Evolutionary conservation across 2,888 invertebrate genomes (phyloP).

Genomic region (Drosophila rubida): DNA sequence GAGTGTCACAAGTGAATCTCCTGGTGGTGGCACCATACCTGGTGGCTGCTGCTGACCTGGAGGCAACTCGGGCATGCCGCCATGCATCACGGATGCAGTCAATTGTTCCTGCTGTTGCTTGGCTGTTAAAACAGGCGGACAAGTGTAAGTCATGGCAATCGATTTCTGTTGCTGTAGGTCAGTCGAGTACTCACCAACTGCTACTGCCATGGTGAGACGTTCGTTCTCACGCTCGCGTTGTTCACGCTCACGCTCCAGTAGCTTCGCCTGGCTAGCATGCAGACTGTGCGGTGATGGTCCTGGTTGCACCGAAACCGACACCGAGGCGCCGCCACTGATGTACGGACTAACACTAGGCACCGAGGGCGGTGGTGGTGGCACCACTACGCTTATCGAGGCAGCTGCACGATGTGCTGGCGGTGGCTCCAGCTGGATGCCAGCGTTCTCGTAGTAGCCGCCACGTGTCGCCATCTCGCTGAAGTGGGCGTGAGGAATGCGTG

Average conservation of each 20-base stretch:
- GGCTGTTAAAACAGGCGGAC: constrained; percentile 42
- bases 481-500: constrained; percentile 85
- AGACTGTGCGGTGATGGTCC: constrained; percentile 67
- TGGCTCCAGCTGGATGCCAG: constrained; percentile 85
- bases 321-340: constrained; percentile 62
- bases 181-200: constrained; percentile 65
- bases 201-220: constrained; percentile 61
- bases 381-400: constrained; percentile 84
- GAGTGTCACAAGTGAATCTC: constrained; percentile 92
- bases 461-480: constrained; percentile 85
- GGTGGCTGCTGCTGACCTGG: constrained; percentile 87
- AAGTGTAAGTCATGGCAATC: neutral
- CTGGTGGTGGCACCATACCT: constrained; percentile 92
- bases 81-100: constrained; percentile 50
- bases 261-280: constrained; percentile 77
- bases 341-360: constrained; percentile 69
- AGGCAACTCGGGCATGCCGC: constrained; percentile 78
- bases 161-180: neutral
- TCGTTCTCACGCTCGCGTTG: constrained; percentile 80
- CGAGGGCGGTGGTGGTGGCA: constrained; percentile 81
- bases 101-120: constrained; percentile 73
- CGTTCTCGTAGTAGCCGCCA: constrained; percentile 86
- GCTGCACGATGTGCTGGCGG: constrained; percentile 87
- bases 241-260: constrained; percentile 83
- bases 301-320: constrained; percentile 56